Evolutionary conservation across 2,888 invertebrate genomes (phyloP), one percentile per base, ranked within the genome.

Genomic region (Tyria jacobaeae): DNA sequence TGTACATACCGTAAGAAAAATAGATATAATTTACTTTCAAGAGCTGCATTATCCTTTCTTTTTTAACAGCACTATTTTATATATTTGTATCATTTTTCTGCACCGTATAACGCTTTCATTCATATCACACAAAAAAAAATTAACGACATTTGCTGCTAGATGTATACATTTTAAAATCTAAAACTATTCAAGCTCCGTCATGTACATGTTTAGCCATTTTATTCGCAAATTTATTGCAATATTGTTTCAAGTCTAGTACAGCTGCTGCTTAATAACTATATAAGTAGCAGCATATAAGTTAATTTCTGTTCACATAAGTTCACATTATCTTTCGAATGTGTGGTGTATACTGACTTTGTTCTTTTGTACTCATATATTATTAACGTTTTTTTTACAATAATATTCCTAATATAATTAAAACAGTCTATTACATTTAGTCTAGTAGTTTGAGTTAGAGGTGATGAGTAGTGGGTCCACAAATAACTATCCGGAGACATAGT

Each of bases 11-110:
- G n/a, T 10, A 2, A 41, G 10, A 17, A 21, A 44, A 44, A 21
- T 44, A 44, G 21, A 4, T 44, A 10, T 21, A 12, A 21, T 12
- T 17, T 41, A 44, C 27, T 31, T 31, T 4, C 27, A 31, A 31
- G 21, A 44, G 21, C 4, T 12, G 21, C 21, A 44, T 21, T 44
- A 4, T 39, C 31, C 35, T 4, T 34, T 44, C 3, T 31, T 7
- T 44, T 55, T 17, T 31, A 21, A 25, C 15, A 35, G 57, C 57
- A 57, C 57, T 12, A 27, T 37, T 25, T 57, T 48, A n/a, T 49
- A 3, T 57, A 49, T 1, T 24, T 51, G 21, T 14, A 39, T 39
- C 17, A 21, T 21, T 21, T 21, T 7, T 17, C 10, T 12, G 41
- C 41, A 44, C 41, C n/a, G 3, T 17, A 10, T 7, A 41, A 17